Evolutionary conservation across 35 echinoderm and acorn worm species (phyloP).

Genomic region (Ophioderma brevispina): DNA sequence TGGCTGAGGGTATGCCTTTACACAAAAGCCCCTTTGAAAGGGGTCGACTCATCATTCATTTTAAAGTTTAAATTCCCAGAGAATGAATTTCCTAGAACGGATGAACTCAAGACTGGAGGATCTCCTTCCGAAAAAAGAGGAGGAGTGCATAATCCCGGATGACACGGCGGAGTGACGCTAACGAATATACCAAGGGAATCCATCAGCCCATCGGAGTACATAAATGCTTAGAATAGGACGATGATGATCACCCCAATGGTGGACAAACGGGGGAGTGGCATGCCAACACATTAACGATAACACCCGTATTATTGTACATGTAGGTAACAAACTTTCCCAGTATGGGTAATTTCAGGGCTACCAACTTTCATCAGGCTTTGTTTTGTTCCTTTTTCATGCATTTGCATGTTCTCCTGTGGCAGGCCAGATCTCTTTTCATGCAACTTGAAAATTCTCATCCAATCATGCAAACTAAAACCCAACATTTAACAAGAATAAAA

Average conservation of each 20-base stretch:
- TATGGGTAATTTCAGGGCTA: too few species aligned
- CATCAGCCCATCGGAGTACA: slow-evolving; percentile 19
- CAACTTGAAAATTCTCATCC: too few species aligned
- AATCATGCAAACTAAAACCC: too few species aligned
- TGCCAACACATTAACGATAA: slow-evolving; percentile 80
- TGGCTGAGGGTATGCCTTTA: slow-evolving; percentile 87
- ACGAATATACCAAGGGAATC: slow-evolving; percentile 44
- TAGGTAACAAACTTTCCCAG: too few species aligned
- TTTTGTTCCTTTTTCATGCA: too few species aligned
- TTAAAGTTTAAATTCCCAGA: slow-evolving; percentile 86
- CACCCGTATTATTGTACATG: too few species aligned
- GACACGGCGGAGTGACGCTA: slow-evolving; percentile 69
- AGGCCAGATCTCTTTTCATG: too few species aligned
- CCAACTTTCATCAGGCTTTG: too few species aligned
- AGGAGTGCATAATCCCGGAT: slow-evolving; percentile 70
- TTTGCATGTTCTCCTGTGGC: too few species aligned
- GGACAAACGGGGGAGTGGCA: slow-evolving; percentile 67
- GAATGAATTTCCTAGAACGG: slow-evolving; percentile 8
- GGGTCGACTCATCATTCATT: slow-evolving; percentile 91
- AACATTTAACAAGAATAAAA: too few species aligned
- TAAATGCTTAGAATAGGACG: slow-evolving; percentile 71
- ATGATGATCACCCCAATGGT: slow-evolving; percentile 67
- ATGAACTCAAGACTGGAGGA: slow-evolving; percentile 63
- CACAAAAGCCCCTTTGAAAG: slow-evolving; percentile 75
- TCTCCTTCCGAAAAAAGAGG: slow-evolving; percentile 63